Percentiles rank a stretch among this genome's conserved stretches.
Evolutionary conservation across 1,140 invertebrate species (phyloP).

Genomic region (Hyposmocoma kahamanoa): DNA sequence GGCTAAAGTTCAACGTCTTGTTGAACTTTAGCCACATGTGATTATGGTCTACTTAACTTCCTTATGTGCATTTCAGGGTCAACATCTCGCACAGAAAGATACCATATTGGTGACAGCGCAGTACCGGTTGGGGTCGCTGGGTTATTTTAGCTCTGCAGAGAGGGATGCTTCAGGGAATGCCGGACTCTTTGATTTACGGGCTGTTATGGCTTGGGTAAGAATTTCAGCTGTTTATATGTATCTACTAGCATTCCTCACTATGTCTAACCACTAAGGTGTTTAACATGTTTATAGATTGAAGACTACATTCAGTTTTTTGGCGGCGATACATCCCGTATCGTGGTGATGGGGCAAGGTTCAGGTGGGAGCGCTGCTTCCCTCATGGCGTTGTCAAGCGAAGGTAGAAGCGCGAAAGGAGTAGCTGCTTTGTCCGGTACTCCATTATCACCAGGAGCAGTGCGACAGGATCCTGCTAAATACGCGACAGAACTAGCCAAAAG

Average conservation of each 20-base stretch:
- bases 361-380: slow-evolving; percentile 78
- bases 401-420: slow-evolving; percentile 71
- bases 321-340: slow-evolving; percentile 79
- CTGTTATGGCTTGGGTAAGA: slow-evolving; percentile 77
- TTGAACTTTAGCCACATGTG: not conserved
- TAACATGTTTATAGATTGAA: slow-evolving; percentile 64
- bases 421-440: slow-evolving; percentile 81
- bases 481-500: slow-evolving; percentile 68
- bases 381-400: slow-evolving; percentile 71
- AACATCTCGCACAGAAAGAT: slow-evolving; percentile 52
- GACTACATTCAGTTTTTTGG: slow-evolving; percentile 83
- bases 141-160: slow-evolving; percentile 73
- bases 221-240: not conserved
- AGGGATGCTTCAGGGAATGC: slow-evolving; percentile 80
- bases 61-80: slow-evolving; percentile 36
- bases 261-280: no score
- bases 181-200: slow-evolving; percentile 79
- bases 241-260: not conserved
- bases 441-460: slow-evolving; percentile 78
- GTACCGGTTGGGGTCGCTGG: slow-evolving; percentile 67
- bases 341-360: slow-evolving; percentile 81
- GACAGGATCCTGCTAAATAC: slow-evolving; percentile 70
- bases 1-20: not conserved
- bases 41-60: not conserved
- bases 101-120: slow-evolving; percentile 58